Evolutionary conservation across 2,888 invertebrate species (phyloP), one percentile per base, ranked within the genome.

Genomic region (Oasisia sp.): DNA sequence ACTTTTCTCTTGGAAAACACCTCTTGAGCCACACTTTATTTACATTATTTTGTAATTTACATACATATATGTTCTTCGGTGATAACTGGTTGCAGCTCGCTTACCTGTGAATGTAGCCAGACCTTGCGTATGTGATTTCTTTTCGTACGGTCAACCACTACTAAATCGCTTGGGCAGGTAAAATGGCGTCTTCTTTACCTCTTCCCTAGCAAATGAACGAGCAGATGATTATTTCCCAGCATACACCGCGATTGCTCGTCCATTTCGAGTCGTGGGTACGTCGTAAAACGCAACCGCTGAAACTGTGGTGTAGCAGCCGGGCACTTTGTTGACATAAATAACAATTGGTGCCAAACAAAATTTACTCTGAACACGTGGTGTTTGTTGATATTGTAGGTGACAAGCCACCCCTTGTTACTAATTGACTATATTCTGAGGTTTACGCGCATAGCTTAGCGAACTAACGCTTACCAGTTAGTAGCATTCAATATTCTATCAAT

Each of bases 331-430:
- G 32, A 38, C 90, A 32, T 90, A 38, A 90, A 90, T 38, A 90
- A 90, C 44, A 90, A 38, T 32, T 90, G 32, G 90, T 90, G 32
- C 32, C 90, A 90, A 90, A 44, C 90, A 44, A 90, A 90, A 44
- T 90, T 32, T 32, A 32, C 38, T 32, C 44, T 90, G 90, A 38
- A 90, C 90, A 32, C 90, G 32, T 38, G 90, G 90, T 90, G 32
- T 38, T 91, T 44, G 44, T 91, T 91, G 91, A 38, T 90, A 90
- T 38, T 14, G 14, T 19, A 90, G 90, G 44, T 19, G 90, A 90
- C 44, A 32, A 90, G 19, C 14, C 44, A 90, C 44, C 90, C 32
- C 44, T 32, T 44, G 90, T 90, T 38, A 90, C 14, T 32, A 38
- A 90, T 27, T 19, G 14, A 38, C 38, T 32, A 90, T 38, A 32